These are phyloP conservation scores for Globia sparganii DNA, from an alignment of 2,888 invertebrate species.

Conservation along the genomic window DNA sequence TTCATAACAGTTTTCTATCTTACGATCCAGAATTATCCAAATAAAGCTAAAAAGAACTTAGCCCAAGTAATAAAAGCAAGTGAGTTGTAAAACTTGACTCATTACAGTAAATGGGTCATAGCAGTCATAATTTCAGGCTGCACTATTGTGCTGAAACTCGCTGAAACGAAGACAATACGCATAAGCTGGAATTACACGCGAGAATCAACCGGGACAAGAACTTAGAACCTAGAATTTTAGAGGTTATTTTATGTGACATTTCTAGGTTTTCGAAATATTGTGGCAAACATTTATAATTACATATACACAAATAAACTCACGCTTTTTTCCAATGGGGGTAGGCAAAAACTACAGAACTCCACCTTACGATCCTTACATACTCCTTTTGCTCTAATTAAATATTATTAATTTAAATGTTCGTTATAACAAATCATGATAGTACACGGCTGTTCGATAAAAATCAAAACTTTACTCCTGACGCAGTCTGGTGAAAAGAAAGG, in stretches of 20 bases:
- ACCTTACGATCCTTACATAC: neutral
- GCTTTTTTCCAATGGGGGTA: neutral
- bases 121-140: constrained; percentile 51
- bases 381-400: neutral
- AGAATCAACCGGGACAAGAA: constrained; percentile 12
- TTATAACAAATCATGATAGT: neutral
- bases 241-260: neutral
- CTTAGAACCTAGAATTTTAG: neutral
- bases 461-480: too few relatives aligned
- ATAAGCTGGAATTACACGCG: constrained; percentile 11
- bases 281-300: neutral
- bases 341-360: neutral
- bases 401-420: neutral
- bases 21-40: neutral
- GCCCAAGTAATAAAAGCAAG: constrained; percentile 26
- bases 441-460: neutral
- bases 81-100: constrained; percentile 51
- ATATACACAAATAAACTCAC: neutral
- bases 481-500: neutral
- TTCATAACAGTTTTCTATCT: neutral
- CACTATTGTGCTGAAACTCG: constrained; percentile 48
- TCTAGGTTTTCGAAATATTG: neutral
- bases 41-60: constrained; percentile 11
- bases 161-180: constrained; percentile 35
- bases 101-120: constrained; percentile 58